phyloP scores from a whole-genome alignment of 1,140 invertebrate species.

The Aphaenogaster rudis region DNA sequence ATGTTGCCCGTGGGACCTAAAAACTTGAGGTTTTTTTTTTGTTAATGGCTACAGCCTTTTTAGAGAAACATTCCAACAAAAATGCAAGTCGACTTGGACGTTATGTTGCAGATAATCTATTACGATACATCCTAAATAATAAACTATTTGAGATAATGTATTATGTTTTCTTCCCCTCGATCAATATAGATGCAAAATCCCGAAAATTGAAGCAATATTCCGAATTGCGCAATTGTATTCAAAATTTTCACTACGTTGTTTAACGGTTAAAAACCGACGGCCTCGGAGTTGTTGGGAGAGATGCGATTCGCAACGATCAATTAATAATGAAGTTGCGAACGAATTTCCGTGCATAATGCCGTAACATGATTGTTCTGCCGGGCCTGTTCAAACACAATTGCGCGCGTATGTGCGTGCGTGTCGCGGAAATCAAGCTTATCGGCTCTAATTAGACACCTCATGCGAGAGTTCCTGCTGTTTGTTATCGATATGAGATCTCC shows the following conservation, averaged over 20 bases:
- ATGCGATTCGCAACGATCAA: conserved; percentile 16
- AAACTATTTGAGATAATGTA: neutral
- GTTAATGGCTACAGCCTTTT: neutral
- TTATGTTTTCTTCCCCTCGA: neutral
- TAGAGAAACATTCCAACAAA: conserved; percentile 11
- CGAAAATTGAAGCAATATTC: neutral
- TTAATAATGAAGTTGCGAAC: conserved; percentile 40
- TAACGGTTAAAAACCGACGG: conserved; percentile 18
- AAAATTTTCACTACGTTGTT: conserved; percentile 2
- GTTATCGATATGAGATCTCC: conserved; percentile 67
- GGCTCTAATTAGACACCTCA: conserved; percentile 70
- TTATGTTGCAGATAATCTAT: neutral
- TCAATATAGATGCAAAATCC: neutral
- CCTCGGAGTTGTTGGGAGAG: conserved; percentile 15
- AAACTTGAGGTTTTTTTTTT: conserved; percentile 18
- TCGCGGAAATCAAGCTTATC: conserved; percentile 67
- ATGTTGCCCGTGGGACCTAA: conserved; percentile 38
- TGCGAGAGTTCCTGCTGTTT: conserved; percentile 59
- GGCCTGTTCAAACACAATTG: conserved; percentile 57
- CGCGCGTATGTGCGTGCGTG: conserved; percentile 29
- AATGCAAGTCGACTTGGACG: neutral
- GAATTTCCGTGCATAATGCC: conserved; percentile 58
- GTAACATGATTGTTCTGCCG: conserved; percentile 43
- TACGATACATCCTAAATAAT: neutral
- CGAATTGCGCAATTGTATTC: neutral